Conservation (phyloP, 2,888 invertebrate genomes). For the Leptura quadrifasciata region DNA sequence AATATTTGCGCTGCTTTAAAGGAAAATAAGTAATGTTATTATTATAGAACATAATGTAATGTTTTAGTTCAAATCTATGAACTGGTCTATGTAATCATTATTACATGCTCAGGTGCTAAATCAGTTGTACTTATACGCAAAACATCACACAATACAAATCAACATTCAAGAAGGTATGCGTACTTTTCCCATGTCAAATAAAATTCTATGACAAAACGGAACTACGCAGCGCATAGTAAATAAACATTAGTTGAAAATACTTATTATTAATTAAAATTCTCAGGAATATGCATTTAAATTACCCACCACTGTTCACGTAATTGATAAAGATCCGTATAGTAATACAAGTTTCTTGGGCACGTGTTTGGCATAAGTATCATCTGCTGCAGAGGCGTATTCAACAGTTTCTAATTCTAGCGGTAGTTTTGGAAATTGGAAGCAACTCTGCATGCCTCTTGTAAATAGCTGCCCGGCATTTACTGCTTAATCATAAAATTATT, state of each 20-base stretch:
- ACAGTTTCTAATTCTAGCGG: conserved; percentile 11
- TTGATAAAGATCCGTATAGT: conserved; percentile 53
- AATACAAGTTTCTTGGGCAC: conserved; percentile 55
- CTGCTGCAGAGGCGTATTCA: conserved; percentile 35
- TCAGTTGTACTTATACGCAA: too few species aligned
- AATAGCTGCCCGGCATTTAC: background rate
- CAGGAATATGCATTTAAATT: conserved; percentile 45
- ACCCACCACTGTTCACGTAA: conserved; percentile 49
- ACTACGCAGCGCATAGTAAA: conserved; percentile 28
- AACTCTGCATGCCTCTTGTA: background rate
- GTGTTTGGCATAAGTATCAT: conserved; percentile 56
- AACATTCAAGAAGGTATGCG: background rate
- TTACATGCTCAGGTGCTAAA: too few species aligned
- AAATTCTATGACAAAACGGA: conserved; percentile 34
- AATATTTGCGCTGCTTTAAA: too few species aligned
- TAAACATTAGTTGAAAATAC: conserved; percentile 36
- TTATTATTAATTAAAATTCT: conserved; percentile 49
- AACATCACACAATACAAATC: background rate
- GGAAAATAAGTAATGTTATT: too few species aligned
- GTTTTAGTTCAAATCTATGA: too few species aligned
- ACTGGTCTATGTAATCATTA: too few species aligned
- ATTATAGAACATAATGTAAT: too few species aligned
- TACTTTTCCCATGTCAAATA: background rate
- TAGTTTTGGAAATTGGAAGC: background rate
- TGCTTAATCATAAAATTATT: background rate